Evolutionary conservation across 2,888 invertebrate genomes (phyloP).

Genomic region (Drosophila austrosaltans): DNA sequence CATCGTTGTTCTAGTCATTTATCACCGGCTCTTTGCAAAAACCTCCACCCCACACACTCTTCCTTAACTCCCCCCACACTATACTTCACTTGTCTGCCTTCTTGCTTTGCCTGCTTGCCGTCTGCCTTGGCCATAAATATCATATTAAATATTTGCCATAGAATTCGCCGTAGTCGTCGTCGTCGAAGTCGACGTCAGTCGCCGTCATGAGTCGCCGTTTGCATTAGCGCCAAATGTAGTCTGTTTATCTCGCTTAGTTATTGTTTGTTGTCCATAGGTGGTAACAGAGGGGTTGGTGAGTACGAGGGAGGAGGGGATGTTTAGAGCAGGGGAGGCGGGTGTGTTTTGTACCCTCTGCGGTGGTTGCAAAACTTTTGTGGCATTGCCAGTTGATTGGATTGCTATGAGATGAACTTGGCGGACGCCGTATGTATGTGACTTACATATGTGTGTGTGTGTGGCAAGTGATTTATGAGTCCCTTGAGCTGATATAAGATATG

Average conservation of each 20-base stretch:
- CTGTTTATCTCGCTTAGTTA: conserved; percentile 74
- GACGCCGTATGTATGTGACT: conserved; percentile 1
- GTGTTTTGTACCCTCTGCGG: conserved; percentile 49
- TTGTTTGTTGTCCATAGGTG: conserved; percentile 59
- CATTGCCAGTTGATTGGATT: conserved; percentile 75
- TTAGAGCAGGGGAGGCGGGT: not conserved
- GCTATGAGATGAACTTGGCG: conserved; percentile 68
- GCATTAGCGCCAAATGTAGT: conserved; percentile 74
- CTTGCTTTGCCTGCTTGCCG: conserved; percentile 5
- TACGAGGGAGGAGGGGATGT: not conserved
- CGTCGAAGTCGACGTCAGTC: conserved; percentile 33
- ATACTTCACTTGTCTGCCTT: conserved; percentile 2
- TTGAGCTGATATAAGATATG: conserved; percentile 66
- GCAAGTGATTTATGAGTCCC: conserved; percentile 73
- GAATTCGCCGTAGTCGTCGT: conserved; percentile 49
- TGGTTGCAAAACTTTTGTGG: conserved; percentile 70
- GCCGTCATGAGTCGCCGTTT: conserved; percentile 52
- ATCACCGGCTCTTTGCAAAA: conserved; percentile 53
- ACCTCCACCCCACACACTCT: conserved; percentile 11
- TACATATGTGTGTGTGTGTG: conserved; percentile 29
- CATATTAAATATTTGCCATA: conserved; percentile 75
- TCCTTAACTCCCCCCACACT: not conserved
- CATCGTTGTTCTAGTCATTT: conserved; percentile 53
- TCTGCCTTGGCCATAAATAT: conserved; percentile 58
- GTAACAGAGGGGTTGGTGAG: conserved; percentile 14